Evolutionary conservation across 2,113 vertebrate genomes (phyloP), one percentile per base, ranked within the genome.

Genomic region (Hylia prasina): DNA sequence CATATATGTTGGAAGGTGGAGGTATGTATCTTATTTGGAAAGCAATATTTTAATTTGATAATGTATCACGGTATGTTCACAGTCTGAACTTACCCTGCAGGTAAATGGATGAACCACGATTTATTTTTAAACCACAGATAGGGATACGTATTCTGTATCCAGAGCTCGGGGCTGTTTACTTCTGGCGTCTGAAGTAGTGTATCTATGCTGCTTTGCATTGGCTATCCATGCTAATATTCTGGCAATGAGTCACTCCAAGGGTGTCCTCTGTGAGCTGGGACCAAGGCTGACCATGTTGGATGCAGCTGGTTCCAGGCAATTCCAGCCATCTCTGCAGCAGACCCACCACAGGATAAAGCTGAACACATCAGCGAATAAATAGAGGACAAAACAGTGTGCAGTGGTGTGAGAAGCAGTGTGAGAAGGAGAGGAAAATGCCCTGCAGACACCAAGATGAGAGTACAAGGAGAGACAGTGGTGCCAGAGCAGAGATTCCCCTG

Each of bases 91-190:
- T 61, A 83, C 18, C 25, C 39, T 86, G 18, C 10, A 78, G 58
- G 37, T 45, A 39, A 90, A 33, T 16, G 10, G 20, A 82, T 0
- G 0, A 61, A 27, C 2, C 4, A 19, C 7, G 63, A 6, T 1
- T 91, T 56, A 60, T 2, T 3, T 79, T 39, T 85, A 72, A 63
- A 64, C 25, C 25, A 73, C 16, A 58, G 16, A 17, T 15, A 40
- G 14, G 3, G 18, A 28, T 35, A 58, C 2, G 50, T 61, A 86
- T 61, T 61, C 25, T 65, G 24, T 50, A 27, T 45, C 31, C 33
- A 45, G 40, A 82, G 14, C 8, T 90, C 0, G 1, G 7, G 11
- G 21, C 3, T 18, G 10, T 69, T 90, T 50, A 11, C 54, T 75
- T 72, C 35, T 64, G 40, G 31, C 48, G 9, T 56, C 22, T 76